phyloP scores from a whole-genome alignment of 2,113 vertebrate species.

The Girardinichthys multiradiatus region DNA sequence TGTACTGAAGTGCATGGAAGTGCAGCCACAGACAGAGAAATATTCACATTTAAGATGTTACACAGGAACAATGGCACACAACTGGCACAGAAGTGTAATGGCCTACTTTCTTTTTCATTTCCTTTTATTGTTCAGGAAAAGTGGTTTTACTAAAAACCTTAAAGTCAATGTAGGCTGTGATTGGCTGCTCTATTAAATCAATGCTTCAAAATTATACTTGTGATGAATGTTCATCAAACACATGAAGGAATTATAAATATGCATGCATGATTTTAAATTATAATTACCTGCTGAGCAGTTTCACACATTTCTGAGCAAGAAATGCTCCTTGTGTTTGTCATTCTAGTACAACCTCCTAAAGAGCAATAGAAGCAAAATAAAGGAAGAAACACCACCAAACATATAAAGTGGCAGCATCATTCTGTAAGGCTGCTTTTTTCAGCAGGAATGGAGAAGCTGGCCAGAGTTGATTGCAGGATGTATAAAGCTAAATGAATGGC shows the following conservation, averaged over 20 bases:
- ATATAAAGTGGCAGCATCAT: too few species aligned
- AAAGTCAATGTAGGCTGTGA: slow-evolving; percentile 33
- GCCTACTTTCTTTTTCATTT: neutral
- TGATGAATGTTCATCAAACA: slow-evolving; percentile 53
- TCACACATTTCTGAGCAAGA: slow-evolving; percentile 29
- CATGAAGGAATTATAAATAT: slow-evolving; percentile 60
- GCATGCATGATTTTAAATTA: slow-evolving; percentile 41
- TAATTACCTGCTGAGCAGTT: slow-evolving; percentile 21
- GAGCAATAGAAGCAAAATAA: neutral
- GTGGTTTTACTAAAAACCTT: slow-evolving; percentile 27
- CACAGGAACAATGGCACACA: slow-evolving; percentile 12
- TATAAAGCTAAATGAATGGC: too few species aligned
- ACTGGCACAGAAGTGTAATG: slow-evolving; percentile 10
- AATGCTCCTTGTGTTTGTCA: slow-evolving; percentile 24
- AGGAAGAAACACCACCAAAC: too few species aligned
- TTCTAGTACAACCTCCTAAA: slow-evolving; percentile 15
- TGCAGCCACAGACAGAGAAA: neutral
- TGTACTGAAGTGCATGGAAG: slow-evolving; percentile 14
- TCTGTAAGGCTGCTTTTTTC: too few species aligned
- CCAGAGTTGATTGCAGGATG: too few species aligned
- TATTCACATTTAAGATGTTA: neutral
- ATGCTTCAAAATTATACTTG: slow-evolving; percentile 30
- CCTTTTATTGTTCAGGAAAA: neutral
- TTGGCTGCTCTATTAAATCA: slow-evolving; percentile 26
- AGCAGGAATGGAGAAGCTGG: too few species aligned